These are phyloP conservation scores for Chiridota heheva DNA, from an alignment of 35 echinoderm and acorn worm species.

Conservation along the genomic window DNA sequence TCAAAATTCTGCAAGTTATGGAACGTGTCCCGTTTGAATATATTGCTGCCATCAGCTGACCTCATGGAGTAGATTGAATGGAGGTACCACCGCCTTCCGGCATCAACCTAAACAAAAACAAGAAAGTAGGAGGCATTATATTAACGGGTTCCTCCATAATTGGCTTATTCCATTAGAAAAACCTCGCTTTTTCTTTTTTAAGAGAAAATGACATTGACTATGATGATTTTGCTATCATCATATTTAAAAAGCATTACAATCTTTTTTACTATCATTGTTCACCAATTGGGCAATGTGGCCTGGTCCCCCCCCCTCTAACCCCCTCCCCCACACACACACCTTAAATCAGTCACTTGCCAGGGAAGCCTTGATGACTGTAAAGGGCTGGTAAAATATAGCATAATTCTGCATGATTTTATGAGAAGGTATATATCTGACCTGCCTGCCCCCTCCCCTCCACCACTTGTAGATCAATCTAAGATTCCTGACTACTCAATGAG, in stretches of 20 bases:
- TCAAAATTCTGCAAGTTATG: slow-evolving; percentile 18
- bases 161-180: neutral
- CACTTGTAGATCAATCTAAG: no score
- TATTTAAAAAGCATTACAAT: no score
- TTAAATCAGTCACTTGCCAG: no score
- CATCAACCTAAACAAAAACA: slow-evolving; percentile 61
- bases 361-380: no score
- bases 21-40: slow-evolving; percentile 79
- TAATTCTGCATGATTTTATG: no score
- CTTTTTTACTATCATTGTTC: no score
- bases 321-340: neutral
- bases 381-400: no score
- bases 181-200: neutral
- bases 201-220: neutral
- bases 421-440: no score
- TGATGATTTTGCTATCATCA: neutral
- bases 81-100: slow-evolving; percentile 87
- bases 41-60: slow-evolving; percentile 68
- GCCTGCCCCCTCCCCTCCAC: no score
- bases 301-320: neutral
- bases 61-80: slow-evolving; percentile 89
- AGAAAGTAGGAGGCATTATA: slow-evolving; percentile 4
- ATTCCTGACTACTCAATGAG: no score
- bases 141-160: no score
- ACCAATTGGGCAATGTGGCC: no score